phyloP scores from a whole-genome alignment of 2,113 vertebrate genomes.

The Clarias batrachus region DNA sequence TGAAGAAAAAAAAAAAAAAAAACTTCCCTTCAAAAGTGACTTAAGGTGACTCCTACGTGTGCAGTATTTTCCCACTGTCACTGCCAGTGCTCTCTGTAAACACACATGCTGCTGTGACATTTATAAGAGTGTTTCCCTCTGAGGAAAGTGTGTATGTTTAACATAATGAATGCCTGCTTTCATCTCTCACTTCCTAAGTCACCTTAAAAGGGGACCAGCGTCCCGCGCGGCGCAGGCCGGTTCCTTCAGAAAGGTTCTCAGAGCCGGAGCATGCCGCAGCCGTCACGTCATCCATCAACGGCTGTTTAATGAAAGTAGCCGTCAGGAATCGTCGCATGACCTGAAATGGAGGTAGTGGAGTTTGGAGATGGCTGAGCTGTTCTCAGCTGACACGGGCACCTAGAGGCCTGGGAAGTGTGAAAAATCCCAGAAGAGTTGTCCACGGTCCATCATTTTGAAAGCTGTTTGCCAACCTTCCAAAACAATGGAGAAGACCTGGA shows the following conservation, averaged over 20 bases:
- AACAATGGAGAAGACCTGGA: background rate
- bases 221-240: conserved; percentile 28
- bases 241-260: conserved; percentile 2
- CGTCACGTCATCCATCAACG: conserved; percentile 40
- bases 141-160: conserved; percentile 49
- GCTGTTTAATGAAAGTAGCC: conserved; percentile 47
- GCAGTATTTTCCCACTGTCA: conserved; percentile 17
- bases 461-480: background rate
- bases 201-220: conserved; percentile 56
- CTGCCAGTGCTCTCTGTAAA: conserved; percentile 41
- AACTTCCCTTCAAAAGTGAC: conserved; percentile 35
- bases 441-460: background rate
- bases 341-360: conserved; percentile 36
- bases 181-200: conserved; percentile 51
- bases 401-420: conserved; percentile 5
- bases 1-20: background rate
- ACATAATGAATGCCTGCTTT: conserved; percentile 52
- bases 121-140: conserved; percentile 43
- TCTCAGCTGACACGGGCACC: background rate
- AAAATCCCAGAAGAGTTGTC: background rate
- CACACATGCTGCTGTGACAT: conserved; percentile 36
- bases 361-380: background rate
- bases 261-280: conserved; percentile 30
- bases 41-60: conserved; percentile 39
- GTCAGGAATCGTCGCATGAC: conserved; percentile 36